Conservation (phyloP, 2,888 invertebrate species). For the Timema podura region DNA sequence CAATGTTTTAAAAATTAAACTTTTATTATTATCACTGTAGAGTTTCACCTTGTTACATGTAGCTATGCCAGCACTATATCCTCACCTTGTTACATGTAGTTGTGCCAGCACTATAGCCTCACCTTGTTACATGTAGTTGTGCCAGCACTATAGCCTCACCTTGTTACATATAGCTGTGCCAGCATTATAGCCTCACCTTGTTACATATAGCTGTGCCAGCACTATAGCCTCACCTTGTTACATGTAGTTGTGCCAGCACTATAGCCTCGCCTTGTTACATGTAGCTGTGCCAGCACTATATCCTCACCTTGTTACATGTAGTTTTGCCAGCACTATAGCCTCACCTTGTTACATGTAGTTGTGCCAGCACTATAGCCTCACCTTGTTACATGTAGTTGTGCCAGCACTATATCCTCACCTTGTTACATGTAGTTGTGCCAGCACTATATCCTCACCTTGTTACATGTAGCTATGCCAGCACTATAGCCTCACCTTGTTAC, state of each 20-base stretch:
- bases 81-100: constrained; percentile 28
- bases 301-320: not conserved
- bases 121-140: constrained; percentile 51
- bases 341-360: constrained; percentile 50
- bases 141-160: constrained; percentile 36
- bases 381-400: not conserved
- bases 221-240: too few species aligned
- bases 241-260: constrained; percentile 14
- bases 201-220: constrained; percentile 50
- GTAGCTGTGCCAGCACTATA: constrained; percentile 45
- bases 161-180: not conserved
- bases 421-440: constrained; percentile 51
- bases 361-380: constrained; percentile 39
- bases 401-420: constrained; percentile 37
- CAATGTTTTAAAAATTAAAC: not conserved
- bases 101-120: constrained; percentile 26
- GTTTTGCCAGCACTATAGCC: constrained; percentile 21
- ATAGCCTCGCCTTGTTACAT: constrained; percentile 45
- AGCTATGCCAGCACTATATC: constrained; percentile 11
- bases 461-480: not conserved
- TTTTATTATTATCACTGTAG: not conserved
- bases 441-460: too few species aligned
- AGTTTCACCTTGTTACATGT: not conserved
- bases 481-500: constrained; percentile 43
- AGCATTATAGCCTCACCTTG: constrained; percentile 40